Evolutionary conservation across 2,797 vertebrate species (phyloP).

Genomic region (Somateria mollissima): DNA sequence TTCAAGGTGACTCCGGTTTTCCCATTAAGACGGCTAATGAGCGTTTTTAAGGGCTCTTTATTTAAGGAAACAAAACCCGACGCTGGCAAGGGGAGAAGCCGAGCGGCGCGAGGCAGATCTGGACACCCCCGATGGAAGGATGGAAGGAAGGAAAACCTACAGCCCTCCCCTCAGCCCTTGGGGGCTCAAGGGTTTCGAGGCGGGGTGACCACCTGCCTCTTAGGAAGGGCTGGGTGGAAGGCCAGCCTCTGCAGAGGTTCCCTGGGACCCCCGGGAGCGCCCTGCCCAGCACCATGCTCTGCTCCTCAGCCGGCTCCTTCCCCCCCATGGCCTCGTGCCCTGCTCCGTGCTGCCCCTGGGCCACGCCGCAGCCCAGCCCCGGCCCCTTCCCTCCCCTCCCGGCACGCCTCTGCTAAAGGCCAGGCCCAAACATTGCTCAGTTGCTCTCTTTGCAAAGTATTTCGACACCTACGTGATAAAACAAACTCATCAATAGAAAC

Average conservation of each 20-base stretch:
- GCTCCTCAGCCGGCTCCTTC: neutral
- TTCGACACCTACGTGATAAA: neutral
- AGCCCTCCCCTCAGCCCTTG: accelerated
- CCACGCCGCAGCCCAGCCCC: neutral
- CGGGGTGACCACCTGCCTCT: neutral
- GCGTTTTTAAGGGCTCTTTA: neutral
- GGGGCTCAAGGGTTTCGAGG: neutral
- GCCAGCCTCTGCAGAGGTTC: accelerated
- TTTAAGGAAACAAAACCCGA: neutral
- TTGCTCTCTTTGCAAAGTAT: neutral
- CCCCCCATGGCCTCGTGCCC: neutral
- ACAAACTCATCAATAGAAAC: neutral
- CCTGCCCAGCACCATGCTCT: neutral
- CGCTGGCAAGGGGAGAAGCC: neutral
- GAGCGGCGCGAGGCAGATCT: accelerated
- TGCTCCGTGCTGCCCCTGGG: neutral
- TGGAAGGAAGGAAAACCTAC: neutral
- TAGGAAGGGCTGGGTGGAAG: neutral
- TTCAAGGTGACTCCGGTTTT: neutral
- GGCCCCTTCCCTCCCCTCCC: neutral
- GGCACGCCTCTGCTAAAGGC: neutral
- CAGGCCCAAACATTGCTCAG: neutral
- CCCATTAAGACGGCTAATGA: neutral
- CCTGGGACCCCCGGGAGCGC: accelerated
- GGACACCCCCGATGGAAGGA: accelerated